Conservation (phyloP, 2,113 vertebrate species). For the Callipepla californica region DNA sequence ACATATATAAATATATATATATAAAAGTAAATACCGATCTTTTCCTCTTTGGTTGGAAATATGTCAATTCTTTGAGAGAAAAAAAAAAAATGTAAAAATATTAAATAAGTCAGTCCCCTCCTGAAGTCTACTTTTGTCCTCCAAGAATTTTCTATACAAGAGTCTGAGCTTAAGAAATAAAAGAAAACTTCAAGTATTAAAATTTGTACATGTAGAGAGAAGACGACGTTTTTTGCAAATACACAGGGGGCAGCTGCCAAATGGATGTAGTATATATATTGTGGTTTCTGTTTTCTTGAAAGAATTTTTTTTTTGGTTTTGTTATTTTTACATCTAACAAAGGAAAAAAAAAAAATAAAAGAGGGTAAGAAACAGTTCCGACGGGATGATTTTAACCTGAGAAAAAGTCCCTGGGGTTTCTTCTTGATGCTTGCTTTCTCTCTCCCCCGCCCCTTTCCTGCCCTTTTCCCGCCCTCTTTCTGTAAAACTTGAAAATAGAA, state of each 20-base stretch:
- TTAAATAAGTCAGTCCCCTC: conserved; percentile 66
- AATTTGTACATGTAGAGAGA: conserved; percentile 87
- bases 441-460: neutral
- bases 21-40: conserved; percentile 81
- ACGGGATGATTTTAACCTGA: conserved; percentile 81
- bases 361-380: conserved; percentile 82
- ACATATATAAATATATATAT: conserved; percentile 85
- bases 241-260: conserved; percentile 87
- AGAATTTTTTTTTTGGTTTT: conserved; percentile 82
- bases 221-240: conserved; percentile 83
- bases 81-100: conserved; percentile 74
- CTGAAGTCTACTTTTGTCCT: conserved; percentile 85
- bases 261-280: conserved; percentile 87
- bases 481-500: conserved; percentile 88
- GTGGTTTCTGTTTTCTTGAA: conserved; percentile 86
- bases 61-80: conserved; percentile 79
- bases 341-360: conserved; percentile 74
- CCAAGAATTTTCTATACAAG: conserved; percentile 85
- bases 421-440: conserved; percentile 83
- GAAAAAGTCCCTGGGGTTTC: conserved; percentile 79
- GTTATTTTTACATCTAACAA: conserved; percentile 88
- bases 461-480: conserved; percentile 71
- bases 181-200: conserved; percentile 83
- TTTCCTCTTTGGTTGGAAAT: conserved; percentile 82
- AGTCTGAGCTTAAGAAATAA: conserved; percentile 81